A percentile compares a stretch with the other conserved stretches of the same genome.
These are phyloP conservation scores for Sardinella longiceps DNA, from an alignment of 2,797 vertebrate genomes.

Conservation along the genomic window DNA sequence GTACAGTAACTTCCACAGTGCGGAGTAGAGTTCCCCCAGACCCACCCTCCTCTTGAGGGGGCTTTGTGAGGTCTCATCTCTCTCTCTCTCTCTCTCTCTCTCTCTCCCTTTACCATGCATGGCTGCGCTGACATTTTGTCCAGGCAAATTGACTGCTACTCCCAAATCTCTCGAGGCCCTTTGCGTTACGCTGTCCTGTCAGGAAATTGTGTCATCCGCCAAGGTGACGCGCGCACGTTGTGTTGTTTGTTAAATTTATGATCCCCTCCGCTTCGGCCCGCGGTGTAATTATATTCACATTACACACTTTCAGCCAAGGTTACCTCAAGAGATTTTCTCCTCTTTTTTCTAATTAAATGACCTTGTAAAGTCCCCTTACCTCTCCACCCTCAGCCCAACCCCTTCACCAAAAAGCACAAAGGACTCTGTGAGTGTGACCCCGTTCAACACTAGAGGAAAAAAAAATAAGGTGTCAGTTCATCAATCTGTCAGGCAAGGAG, in stretches of 20 bases:
- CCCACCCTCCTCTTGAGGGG: conserved; percentile 46
- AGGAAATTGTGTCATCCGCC: conserved; percentile 66
- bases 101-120: conserved; percentile 62
- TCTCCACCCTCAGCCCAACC: conserved; percentile 62
- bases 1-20: background rate
- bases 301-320: conserved; percentile 72
- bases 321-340: conserved; percentile 48
- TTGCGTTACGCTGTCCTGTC: conserved; percentile 72
- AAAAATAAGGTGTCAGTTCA: background rate
- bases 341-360: conserved; percentile 48
- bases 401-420: conserved; percentile 6
- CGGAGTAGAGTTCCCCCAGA: background rate
- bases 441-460: background rate
- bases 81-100: too few relatives aligned
- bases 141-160: conserved; percentile 67
- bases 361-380: conserved; percentile 59
- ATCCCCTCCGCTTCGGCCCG: conserved; percentile 67
- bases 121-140: conserved; percentile 73
- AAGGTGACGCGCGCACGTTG: conserved; percentile 68
- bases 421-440: background rate
- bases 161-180: conserved; percentile 66
- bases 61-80: conserved; percentile 47
- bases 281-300: conserved; percentile 78
- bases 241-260: conserved; percentile 77
- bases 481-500: background rate